A percentile compares a stretch with the other conserved stretches of the same genome.
Conservation (phyloP, 2,888 invertebrate species). For the Drosophila affinis region DNA sequence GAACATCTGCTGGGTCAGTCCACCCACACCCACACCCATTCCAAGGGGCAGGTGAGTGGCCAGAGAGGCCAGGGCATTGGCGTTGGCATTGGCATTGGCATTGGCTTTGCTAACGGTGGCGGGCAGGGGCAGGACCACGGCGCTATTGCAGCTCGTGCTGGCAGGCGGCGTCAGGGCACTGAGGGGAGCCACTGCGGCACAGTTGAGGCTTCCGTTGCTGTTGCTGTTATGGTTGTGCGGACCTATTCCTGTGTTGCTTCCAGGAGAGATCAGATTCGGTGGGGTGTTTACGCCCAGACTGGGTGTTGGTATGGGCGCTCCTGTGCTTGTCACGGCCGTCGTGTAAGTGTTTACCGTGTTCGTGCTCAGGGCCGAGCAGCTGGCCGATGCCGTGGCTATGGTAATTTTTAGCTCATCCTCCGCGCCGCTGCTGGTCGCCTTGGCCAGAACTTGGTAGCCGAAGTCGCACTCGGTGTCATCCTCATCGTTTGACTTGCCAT, state of each 20-base stretch:
- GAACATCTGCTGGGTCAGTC: constrained; percentile 70
- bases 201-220: constrained; percentile 59
- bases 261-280: constrained; percentile 63
- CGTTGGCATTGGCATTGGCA: constrained; percentile 14
- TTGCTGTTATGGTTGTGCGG: constrained; percentile 56
- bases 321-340: constrained; percentile 41
- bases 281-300: constrained; percentile 57
- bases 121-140: constrained; percentile 71
- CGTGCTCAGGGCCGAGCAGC: constrained; percentile 53
- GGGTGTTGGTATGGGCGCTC: constrained; percentile 45
- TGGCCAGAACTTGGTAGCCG: constrained; percentile 81
- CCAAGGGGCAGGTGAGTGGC: constrained; percentile 54
- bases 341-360: constrained; percentile 62
- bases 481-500: constrained; percentile 76
- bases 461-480: constrained; percentile 82
- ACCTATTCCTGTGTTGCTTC: constrained; percentile 33
- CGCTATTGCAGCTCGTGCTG: constrained; percentile 47
- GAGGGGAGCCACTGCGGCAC: constrained; percentile 63
- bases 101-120: constrained; percentile 54
- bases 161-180: constrained; percentile 57
- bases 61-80: constrained; percentile 54
- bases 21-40: constrained; percentile 58
- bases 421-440: constrained; percentile 69
- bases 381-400: constrained; percentile 52
- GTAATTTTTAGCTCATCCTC: constrained; percentile 77